A percentile compares a stretch with the other conserved stretches of the same genome.
Evolutionary conservation across 2,888 invertebrate species (phyloP).

Genomic region (Andrena camellia): DNA sequence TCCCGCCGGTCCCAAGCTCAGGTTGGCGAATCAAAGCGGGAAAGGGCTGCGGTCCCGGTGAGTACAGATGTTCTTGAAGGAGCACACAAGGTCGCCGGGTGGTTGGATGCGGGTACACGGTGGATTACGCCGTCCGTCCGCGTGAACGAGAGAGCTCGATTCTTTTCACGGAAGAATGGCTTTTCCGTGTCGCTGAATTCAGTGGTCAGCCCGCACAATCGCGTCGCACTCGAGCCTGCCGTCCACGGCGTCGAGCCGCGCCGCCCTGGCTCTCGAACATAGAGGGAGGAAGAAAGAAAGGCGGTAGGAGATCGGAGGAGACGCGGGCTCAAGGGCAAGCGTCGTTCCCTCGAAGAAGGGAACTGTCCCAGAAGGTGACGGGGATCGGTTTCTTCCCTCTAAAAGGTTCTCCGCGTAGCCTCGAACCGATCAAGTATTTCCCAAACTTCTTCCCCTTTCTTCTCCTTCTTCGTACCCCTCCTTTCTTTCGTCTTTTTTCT

Average conservation of each 20-base stretch:
- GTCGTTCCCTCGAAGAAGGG: constrained; percentile 9
- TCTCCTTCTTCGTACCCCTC: constrained; percentile 5
- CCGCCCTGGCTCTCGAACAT: constrained; percentile 37
- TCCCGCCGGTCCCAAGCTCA: background rate
- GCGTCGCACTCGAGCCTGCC: constrained; percentile 49
- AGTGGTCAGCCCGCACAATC: constrained; percentile 74
- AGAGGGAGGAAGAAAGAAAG: background rate
- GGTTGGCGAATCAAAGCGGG: background rate
- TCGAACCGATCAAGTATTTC: constrained; percentile 66
- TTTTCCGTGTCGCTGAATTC: constrained; percentile 81
- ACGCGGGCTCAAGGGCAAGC: constrained; percentile 54
- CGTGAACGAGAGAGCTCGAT: constrained; percentile 63
- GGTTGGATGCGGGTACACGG: constrained; percentile 45
- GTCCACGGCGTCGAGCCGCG: constrained; percentile 36
- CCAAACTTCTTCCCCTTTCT: constrained; percentile 47
- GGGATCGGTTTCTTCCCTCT: constrained; percentile 53
- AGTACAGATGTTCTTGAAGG: constrained; percentile 58
- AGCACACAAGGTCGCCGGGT: constrained; percentile 21
- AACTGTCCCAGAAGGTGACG: constrained; percentile 37
- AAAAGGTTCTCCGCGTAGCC: constrained; percentile 66
- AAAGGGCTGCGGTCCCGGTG: constrained; percentile 12
- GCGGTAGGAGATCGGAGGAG: background rate
- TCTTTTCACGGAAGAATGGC: constrained; percentile 81
- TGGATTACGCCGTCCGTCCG: constrained; percentile 54
- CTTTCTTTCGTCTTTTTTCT: constrained; percentile 2